A percentile compares a stretch with the other conserved stretches of the same genome.
These are phyloP conservation scores for Caracal caracal DNA, from an alignment of 2,113 vertebrate genomes.

Conservation along the genomic window DNA sequence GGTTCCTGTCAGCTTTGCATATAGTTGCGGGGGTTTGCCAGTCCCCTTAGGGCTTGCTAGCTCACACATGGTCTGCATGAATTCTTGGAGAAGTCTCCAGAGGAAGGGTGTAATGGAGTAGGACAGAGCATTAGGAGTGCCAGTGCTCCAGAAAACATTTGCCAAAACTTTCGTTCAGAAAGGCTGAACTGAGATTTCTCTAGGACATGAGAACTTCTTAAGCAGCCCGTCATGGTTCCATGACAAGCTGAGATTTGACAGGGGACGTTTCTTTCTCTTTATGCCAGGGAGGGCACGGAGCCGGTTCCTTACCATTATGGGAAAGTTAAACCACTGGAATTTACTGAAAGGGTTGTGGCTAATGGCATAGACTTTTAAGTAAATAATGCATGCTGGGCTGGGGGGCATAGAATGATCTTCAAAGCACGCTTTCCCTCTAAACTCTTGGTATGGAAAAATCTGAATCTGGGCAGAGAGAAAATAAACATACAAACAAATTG, in stretches of 20 bases:
- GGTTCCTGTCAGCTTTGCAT: slow-evolving; percentile 20
- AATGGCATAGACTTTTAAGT: background rate
- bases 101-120: background rate
- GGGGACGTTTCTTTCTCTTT: background rate
- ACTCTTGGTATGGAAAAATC: background rate
- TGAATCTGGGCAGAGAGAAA: background rate
- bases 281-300: background rate
- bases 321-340: background rate
- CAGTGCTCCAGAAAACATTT: background rate
- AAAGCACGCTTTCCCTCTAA: background rate
- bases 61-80: background rate
- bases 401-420: background rate
- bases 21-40: background rate
- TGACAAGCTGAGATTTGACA: background rate
- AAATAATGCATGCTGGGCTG: slow-evolving; percentile 9
- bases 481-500: background rate
- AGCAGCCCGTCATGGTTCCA: background rate
- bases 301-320: background rate
- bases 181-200: background rate
- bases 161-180: background rate
- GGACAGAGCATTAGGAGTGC: background rate
- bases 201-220: background rate
- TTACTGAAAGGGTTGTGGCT: background rate
- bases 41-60: slow-evolving; percentile 39
- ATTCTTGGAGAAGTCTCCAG: background rate